Percentiles rank a stretch among this genome's conserved stretches.
Conservation (phyloP, 2,888 invertebrate genomes). For the Caprella mutica region DNA sequence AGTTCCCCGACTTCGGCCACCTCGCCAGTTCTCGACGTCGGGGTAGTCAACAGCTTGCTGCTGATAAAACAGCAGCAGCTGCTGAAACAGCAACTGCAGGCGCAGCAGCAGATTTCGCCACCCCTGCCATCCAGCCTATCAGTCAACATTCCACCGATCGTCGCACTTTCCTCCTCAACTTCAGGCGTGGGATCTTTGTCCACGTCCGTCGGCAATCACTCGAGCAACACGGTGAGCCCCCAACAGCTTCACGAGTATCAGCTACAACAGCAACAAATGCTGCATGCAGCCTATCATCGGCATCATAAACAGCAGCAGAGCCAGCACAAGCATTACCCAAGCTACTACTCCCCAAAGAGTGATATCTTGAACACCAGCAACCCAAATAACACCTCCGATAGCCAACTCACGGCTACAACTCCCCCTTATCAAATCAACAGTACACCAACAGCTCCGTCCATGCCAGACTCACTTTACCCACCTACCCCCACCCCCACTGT, state of each 20-base stretch:
- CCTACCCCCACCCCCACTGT: neutral
- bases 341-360: neutral
- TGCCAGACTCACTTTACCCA: conserved; percentile 7
- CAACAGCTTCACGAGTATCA: conserved; percentile 9
- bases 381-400: conserved; percentile 4
- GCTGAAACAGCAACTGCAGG: conserved; percentile 5
- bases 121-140: conserved; percentile 1
- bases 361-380: conserved; percentile 7
- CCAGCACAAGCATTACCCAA: neutral
- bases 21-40: conserved; percentile 7
- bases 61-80: conserved; percentile 8
- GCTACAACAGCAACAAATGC: conserved; percentile 7
- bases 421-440: neutral
- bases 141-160: conserved; percentile 8
- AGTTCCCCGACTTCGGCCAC: too few relatives aligned
- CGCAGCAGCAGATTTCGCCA: conserved; percentile 7
- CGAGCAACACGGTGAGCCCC: too few relatives aligned
- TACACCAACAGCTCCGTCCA: conserved; percentile 9
- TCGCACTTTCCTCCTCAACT: too few relatives aligned
- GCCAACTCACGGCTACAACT: conserved; percentile 5
- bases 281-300: conserved; percentile 7
- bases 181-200: neutral
- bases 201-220: neutral
- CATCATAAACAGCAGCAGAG: conserved; percentile 10
- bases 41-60: conserved; percentile 5